Percentiles rank a stretch among this genome's conserved stretches.
phyloP scores from a whole-genome alignment of 1,140 invertebrate species.

The Orchesella cincta region DNA sequence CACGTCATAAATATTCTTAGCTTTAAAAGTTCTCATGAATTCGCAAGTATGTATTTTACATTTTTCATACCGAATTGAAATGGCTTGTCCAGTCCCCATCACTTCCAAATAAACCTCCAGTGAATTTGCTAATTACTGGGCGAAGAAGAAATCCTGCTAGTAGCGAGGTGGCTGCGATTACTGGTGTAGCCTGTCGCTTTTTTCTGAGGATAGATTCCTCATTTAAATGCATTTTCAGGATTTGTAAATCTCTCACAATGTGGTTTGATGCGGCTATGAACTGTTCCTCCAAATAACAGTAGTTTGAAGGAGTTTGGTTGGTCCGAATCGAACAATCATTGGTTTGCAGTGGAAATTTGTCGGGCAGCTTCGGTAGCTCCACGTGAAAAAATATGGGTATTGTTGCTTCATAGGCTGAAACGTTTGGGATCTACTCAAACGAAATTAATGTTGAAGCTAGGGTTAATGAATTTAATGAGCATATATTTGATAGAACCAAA shows the following conservation, averaged over 20 bases:
- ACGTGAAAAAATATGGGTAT: conserved; percentile 6
- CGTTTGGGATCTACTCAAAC: neutral
- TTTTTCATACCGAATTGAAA: conserved; percentile 6
- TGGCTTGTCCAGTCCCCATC: neutral
- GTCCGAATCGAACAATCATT: neutral
- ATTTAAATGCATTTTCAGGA: neutral
- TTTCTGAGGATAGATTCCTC: too few species aligned
- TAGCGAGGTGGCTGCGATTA: neutral
- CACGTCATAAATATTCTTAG: neutral
- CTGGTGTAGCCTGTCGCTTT: neutral
- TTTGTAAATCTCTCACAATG: neutral
- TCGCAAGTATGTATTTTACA: neutral
- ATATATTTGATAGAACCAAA: neutral
- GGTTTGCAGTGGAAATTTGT: neutral
- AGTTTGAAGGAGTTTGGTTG: neutral
- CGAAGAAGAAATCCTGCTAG: conserved; percentile 6
- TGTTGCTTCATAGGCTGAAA: neutral
- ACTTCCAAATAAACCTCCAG: neutral
- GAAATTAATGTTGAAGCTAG: neutral
- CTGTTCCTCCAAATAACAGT: neutral
- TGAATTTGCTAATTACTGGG: conserved; percentile 5
- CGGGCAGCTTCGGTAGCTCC: neutral
- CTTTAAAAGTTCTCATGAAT: neutral
- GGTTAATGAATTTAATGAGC: neutral
- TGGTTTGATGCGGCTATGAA: neutral